These are phyloP conservation scores for Bergia puertoricense DNA, from an alignment of 92 coral and sea anemone species.

Conservation along the genomic window DNA sequence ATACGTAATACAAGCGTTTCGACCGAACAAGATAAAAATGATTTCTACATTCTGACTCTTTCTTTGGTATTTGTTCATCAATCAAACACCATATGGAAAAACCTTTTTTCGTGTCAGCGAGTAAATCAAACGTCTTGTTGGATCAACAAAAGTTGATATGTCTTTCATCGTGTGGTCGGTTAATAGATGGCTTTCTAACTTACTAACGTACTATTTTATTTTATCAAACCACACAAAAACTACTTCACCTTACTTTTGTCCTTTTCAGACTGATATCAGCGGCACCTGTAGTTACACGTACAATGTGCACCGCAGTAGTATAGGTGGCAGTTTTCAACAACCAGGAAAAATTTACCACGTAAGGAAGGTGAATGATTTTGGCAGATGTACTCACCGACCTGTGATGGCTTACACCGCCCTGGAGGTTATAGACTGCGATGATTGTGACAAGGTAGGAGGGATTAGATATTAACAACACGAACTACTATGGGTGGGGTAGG, in stretches of 20 bases:
- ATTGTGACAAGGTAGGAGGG: constrained; percentile 7
- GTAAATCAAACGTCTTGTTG: too few species aligned
- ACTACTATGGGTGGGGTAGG: not conserved
- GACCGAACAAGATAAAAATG: too few species aligned
- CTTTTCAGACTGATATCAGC: constrained; percentile 20
- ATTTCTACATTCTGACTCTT: too few species aligned
- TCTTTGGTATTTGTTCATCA: too few species aligned
- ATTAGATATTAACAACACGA: not conserved
- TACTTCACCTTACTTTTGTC: not conserved
- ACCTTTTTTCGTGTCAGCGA: too few species aligned
- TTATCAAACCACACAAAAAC: not conserved
- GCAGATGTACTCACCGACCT: constrained; percentile 26
- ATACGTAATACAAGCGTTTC: too few species aligned
- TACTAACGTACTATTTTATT: too few species aligned
- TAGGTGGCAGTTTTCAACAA: not conserved
- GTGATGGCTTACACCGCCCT: not conserved
- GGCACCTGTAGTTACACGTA: constrained; percentile 18
- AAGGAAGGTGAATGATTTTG: constrained; percentile 13
- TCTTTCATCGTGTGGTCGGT: too few species aligned
- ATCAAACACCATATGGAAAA: too few species aligned
- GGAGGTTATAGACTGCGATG: constrained; percentile 31
- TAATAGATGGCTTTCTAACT: too few species aligned
- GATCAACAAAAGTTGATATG: too few species aligned
- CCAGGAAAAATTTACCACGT: constrained; percentile 13
- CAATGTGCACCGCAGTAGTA: not conserved